Percentiles rank a stretch among this genome's conserved stretches.
Evolutionary conservation across 1,140 invertebrate genomes (phyloP).

Genomic region (Sogatella furcifera): DNA sequence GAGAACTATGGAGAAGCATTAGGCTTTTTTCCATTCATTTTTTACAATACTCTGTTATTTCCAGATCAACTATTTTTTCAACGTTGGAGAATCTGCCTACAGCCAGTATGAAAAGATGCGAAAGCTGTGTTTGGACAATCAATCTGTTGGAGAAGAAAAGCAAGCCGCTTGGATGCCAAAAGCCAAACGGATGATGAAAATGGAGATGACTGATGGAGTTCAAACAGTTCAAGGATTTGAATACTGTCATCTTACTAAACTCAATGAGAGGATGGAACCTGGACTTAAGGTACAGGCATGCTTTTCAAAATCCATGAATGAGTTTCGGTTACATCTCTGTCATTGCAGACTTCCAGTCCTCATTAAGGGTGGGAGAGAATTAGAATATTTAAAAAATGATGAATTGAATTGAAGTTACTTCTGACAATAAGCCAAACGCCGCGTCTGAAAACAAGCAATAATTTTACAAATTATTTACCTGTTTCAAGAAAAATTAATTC

Average conservation of each 20-base stretch:
- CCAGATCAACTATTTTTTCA: neutral
- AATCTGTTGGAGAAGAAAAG: neutral
- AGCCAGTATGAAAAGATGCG: neutral
- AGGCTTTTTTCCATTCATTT: no score
- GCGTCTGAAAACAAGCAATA: no score
- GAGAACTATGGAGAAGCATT: no score
- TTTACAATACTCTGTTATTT: neutral
- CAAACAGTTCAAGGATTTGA: neutral
- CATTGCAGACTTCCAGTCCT: no score
- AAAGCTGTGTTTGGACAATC: neutral
- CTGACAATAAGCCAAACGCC: no score
- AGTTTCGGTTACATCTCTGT: no score
- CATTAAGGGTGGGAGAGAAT: no score
- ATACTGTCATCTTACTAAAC: neutral
- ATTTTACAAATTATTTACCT: no score
- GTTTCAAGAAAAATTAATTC: no score
- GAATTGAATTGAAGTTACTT: no score
- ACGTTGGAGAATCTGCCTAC: neutral
- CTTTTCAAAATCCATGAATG: no score
- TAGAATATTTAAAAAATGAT: no score
- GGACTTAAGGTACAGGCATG: neutral
- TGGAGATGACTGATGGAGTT: neutral
- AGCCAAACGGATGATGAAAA: neutral
- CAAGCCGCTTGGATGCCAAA: neutral
- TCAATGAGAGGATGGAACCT: neutral